A percentile compares a stretch with the other conserved stretches of the same genome.
These are phyloP conservation scores for Julus scanicus DNA, from an alignment of 2,888 invertebrate species.

Conservation along the genomic window DNA sequence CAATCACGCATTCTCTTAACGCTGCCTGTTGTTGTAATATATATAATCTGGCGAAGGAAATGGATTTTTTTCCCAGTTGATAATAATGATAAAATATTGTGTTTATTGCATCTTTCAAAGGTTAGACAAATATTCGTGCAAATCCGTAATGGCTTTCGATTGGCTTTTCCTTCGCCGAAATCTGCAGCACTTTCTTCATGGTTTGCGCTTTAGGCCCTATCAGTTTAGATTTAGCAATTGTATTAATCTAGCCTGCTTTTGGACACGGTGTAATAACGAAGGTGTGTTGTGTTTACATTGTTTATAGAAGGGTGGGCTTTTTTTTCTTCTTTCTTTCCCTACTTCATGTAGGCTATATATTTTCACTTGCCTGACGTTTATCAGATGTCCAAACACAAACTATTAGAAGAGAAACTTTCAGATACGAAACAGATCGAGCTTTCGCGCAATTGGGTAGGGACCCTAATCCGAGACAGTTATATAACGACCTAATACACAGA, in stretches of 20 bases:
- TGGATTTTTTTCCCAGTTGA: conserved; percentile 1
- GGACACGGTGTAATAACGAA: conserved; percentile 6
- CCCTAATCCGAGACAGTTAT: conserved; percentile 28
- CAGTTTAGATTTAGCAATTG: conserved; percentile 28
- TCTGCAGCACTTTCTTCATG: background rate
- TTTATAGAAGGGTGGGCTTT: background rate
- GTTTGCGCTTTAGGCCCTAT: conserved; percentile 33
- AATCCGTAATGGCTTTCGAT: conserved; percentile 24
- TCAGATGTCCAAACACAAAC: conserved; percentile 26
- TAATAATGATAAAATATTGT: conserved; percentile 33
- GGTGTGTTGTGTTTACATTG: conserved; percentile 27
- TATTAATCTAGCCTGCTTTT: conserved; percentile 7
- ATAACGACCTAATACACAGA: conserved; percentile 27
- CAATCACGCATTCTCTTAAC: background rate
- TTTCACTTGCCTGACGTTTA: conserved; percentile 14
- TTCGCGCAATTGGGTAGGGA: background rate
- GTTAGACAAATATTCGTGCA: conserved; percentile 21
- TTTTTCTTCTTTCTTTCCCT: background rate
- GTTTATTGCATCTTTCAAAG: conserved; percentile 21
- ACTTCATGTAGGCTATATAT: conserved; percentile 21
- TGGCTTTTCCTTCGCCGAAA: background rate
- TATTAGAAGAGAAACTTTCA: conserved; percentile 20
- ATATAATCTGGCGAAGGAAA: conserved; percentile 14
- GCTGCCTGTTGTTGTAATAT: background rate
- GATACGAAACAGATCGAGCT: conserved; percentile 19